Evolutionary conservation across 2,888 invertebrate species (phyloP).

Genomic region (Formica aserva): DNA sequence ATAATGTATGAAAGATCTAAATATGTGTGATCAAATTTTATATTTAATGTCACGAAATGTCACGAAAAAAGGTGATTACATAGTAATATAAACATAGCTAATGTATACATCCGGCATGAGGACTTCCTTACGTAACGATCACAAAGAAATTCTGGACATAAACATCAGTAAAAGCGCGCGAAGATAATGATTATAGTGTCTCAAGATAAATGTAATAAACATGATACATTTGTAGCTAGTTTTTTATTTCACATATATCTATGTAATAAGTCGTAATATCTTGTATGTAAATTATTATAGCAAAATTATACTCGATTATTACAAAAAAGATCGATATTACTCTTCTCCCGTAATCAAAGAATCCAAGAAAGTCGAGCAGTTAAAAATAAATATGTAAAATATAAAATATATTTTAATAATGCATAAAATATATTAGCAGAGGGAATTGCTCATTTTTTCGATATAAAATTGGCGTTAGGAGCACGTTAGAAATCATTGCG

Average conservation of each 20-base stretch:
- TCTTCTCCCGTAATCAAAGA: background rate
- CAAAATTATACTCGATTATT: background rate
- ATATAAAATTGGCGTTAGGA: background rate
- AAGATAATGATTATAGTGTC: constrained; percentile 33
- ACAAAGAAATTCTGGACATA: background rate
- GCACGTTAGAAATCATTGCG: background rate
- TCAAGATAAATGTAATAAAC: constrained; percentile 36
- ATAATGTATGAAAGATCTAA: constrained; percentile 61
- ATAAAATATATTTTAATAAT: background rate
- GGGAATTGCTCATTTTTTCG: background rate
- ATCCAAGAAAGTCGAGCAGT: background rate
- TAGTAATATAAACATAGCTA: background rate
- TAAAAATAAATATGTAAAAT: background rate
- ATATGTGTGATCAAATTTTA: constrained; percentile 51
- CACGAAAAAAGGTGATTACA: background rate
- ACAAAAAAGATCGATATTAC: background rate
- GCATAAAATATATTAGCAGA: background rate
- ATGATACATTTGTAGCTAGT: constrained; percentile 40
- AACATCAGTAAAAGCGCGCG: background rate
- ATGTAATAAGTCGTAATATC: constrained; percentile 14
- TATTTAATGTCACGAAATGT: constrained; percentile 56
- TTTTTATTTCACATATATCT: constrained; percentile 44
- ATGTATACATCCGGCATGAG: background rate
- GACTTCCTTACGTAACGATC: background rate
- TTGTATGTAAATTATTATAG: constrained; percentile 7